Conservation (phyloP, 2,888 invertebrate genomes). For the Belgica antarctica region DNA sequence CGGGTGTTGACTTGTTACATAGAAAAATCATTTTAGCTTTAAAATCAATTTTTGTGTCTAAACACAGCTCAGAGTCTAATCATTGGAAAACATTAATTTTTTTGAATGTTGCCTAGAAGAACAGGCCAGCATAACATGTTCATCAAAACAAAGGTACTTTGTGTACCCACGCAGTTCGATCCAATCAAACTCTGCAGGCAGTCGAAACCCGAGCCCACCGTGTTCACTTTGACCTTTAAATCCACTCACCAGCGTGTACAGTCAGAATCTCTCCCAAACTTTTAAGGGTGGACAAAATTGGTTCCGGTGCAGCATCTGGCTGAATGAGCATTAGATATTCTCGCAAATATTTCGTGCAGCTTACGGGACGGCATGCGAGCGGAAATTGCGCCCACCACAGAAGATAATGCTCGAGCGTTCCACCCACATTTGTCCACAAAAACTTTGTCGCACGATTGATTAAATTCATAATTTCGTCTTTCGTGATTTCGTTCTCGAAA, state of each 20-base stretch:
- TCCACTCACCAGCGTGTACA: conserved; percentile 63
- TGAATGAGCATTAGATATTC: conserved; percentile 61
- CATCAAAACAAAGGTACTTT: too few species aligned
- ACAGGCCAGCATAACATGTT: too few species aligned
- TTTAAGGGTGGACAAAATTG: conserved; percentile 68
- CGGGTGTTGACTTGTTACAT: too few species aligned
- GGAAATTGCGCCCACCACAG: conserved; percentile 81
- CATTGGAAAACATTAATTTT: too few species aligned
- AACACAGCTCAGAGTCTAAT: too few species aligned
- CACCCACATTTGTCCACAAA: conserved; percentile 78
- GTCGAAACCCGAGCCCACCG: too few species aligned
- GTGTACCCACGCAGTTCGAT: too few species aligned
- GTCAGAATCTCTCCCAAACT: conserved; percentile 75
- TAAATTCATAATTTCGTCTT: conserved; percentile 46
- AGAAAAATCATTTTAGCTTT: neutral
- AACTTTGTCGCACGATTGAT: conserved; percentile 51
- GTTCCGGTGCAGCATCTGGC: conserved; percentile 62
- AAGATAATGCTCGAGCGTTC: conserved; percentile 74
- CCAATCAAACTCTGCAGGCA: too few species aligned
- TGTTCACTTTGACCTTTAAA: too few species aligned
- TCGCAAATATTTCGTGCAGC: conserved; percentile 64
- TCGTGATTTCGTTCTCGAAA: conserved; percentile 45
- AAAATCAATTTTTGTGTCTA: too few species aligned
- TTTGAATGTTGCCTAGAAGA: too few species aligned
- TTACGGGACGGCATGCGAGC: conserved; percentile 64